Evolutionary conservation across 2,113 vertebrate genomes (phyloP), one percentile per base, ranked within the genome.

Genomic region (Stigmatopora argus): DNA sequence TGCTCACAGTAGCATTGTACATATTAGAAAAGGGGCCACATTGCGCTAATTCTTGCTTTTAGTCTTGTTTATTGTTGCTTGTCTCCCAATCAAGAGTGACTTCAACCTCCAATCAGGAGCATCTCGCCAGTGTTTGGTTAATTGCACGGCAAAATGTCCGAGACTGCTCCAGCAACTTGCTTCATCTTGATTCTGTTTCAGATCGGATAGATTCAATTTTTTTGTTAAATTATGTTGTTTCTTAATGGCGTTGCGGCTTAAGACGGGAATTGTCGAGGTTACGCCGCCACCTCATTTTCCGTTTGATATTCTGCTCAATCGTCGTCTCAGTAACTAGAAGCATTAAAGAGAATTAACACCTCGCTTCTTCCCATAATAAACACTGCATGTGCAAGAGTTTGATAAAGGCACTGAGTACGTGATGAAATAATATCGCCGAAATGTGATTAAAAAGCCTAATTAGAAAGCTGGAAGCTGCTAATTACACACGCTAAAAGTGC

Each of bases 11-110:
- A 73, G 65, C 67, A 67, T 74, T 80, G 76, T 75, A 53, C 47
- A 13, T 15, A 38, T 65, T 61, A 78, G 70, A 56, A 78, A 71
- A 72, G 53, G 69, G 69, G 66, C 64, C 83, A 76, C 72, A 74
- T 75, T 62, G 17, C 14, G 7, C 65, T 86, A 86, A 87, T 83
- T 87, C 77, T 78, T 44, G 86, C 86, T 87, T 65, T 81, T 61
- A 86, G 85, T 84, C 81, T 75, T 86, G 78, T 87, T 88, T 87
- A 74, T 80, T 74, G 64, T 69, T 44, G 0, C 69, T 79, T 85
- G 78, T 83, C 78, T 78, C n/a, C 2, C 67, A 51, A 70, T 78
- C 80, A 80, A 76, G 55, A 53, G 26, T 72, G 73, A 74, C 70
- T 71, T 71, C 65, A 77, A 51, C 80, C 80, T 78, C 65, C 78